phyloP scores from a whole-genome alignment of 2,113 vertebrate genomes.

The Hyla sarda region DNA sequence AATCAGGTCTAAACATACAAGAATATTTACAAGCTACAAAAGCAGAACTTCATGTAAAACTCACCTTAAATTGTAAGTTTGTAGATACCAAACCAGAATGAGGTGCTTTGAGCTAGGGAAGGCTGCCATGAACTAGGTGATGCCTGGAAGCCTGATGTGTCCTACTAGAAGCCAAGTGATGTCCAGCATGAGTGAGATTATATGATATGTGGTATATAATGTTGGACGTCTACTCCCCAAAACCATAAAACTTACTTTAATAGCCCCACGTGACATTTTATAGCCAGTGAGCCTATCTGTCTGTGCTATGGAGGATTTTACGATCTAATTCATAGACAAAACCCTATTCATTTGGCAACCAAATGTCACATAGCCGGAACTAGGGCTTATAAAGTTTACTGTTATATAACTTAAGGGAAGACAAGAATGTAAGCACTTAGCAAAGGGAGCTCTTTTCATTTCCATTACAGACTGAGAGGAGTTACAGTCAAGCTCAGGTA shows the following conservation, averaged over 20 bases:
- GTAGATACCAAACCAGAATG: constrained; percentile 80
- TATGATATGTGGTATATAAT: constrained; percentile 99
- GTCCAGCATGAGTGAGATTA: constrained; percentile 97
- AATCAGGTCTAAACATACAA: background rate
- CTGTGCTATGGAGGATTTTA: constrained; percentile 98
- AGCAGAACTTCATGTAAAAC: constrained; percentile 70
- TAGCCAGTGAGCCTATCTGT: constrained; percentile 99
- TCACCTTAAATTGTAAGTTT: constrained; percentile 85
- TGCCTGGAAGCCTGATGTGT: constrained; percentile 84
- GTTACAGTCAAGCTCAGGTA: constrained; percentile 81
- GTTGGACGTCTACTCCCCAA: constrained; percentile 99
- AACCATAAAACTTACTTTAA: constrained; percentile 99
- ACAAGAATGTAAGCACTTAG: constrained; percentile 79
- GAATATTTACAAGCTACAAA: constrained; percentile 66
- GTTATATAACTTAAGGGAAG: constrained; percentile 88
- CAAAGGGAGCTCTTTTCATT: constrained; percentile 83
- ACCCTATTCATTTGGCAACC: constrained; percentile 98
- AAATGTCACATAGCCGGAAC: constrained; percentile 97
- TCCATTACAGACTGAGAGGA: constrained; percentile 81
- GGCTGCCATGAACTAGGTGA: constrained; percentile 16
- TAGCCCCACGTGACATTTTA: constrained; percentile 99
- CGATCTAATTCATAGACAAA: constrained; percentile 99
- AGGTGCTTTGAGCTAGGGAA: background rate
- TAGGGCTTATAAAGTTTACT: constrained; percentile 96
- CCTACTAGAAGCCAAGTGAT: constrained; percentile 95